These are phyloP conservation scores for Artibeus lituratus DNA, from an alignment of 2,797 vertebrate species.

Conservation along the genomic window DNA sequence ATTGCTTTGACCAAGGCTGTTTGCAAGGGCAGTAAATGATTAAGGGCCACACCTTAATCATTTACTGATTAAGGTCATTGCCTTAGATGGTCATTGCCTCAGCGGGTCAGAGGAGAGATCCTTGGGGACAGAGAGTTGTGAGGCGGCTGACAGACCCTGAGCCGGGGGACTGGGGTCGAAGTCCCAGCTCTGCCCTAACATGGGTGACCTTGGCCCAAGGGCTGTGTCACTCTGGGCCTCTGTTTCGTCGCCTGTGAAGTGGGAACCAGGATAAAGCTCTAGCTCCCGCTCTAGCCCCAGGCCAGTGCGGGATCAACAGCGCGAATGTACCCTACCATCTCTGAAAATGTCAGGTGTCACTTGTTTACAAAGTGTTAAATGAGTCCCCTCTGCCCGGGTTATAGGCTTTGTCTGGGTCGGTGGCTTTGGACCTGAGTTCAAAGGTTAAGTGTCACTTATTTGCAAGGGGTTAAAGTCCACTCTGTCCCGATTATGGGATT, in stretches of 20 bases:
- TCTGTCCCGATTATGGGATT: not conserved
- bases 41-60: conserved; percentile 2
- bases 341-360: not conserved
- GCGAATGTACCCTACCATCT: not conserved
- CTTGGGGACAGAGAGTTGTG: not conserved
- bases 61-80: no score
- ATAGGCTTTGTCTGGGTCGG: not conserved
- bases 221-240: not conserved
- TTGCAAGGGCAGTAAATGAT: conserved; percentile 47
- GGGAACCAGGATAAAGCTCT: not conserved
- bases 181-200: not conserved
- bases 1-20: conserved; percentile 43
- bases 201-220: not conserved
- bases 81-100: not conserved
- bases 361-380: not conserved
- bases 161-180: not conserved
- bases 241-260: not conserved
- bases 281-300: not conserved
- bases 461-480: not conserved
- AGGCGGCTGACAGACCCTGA: not conserved
- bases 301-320: not conserved
- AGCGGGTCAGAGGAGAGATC: not conserved
- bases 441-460: not conserved
- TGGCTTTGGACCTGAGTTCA: not conserved
- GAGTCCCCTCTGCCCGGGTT: not conserved